Conservation (phyloP, 1,140 invertebrate genomes). For the Drosophila asahinai region DNA sequence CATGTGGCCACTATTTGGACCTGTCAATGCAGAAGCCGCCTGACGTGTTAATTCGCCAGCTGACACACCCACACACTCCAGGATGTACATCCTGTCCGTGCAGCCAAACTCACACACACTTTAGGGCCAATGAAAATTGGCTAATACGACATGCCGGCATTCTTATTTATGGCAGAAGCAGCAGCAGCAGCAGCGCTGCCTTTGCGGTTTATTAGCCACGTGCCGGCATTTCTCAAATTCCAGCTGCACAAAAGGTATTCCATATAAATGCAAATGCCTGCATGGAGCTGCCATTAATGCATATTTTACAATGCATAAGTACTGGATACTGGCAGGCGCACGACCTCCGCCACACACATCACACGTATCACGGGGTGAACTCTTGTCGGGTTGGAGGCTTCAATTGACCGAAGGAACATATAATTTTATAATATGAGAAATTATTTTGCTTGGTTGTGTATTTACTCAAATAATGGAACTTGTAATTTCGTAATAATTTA, state of each 20-base stretch:
- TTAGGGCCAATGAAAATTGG: constrained; percentile 32
- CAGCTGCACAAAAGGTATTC: constrained; percentile 45
- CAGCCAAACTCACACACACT: not conserved
- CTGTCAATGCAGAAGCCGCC: constrained; percentile 52
- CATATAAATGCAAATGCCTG: constrained; percentile 76
- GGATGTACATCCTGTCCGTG: constrained; percentile 11
- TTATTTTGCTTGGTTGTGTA: not conserved
- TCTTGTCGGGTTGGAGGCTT: too few species aligned
- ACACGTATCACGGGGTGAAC: not conserved
- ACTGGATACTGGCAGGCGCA: constrained; percentile 10
- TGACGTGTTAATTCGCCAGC: constrained; percentile 66
- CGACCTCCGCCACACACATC: not conserved
- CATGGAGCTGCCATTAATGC: constrained; percentile 57
- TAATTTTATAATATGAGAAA: constrained; percentile 7
- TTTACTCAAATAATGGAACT: not conserved
- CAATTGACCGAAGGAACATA: not conserved
- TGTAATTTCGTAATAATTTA: too few species aligned
- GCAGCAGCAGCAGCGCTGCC: constrained; percentile 19
- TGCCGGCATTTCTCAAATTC: constrained; percentile 54
- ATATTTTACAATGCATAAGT: constrained; percentile 65
- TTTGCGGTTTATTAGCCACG: constrained; percentile 66
- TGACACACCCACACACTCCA: constrained; percentile 25
- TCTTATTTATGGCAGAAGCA: constrained; percentile 50
- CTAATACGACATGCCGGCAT: constrained; percentile 33
- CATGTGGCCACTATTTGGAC: constrained; percentile 54